These are phyloP conservation scores for Electrona antarctica DNA, from an alignment of 2,113 vertebrate genomes.

Conservation along the genomic window DNA sequence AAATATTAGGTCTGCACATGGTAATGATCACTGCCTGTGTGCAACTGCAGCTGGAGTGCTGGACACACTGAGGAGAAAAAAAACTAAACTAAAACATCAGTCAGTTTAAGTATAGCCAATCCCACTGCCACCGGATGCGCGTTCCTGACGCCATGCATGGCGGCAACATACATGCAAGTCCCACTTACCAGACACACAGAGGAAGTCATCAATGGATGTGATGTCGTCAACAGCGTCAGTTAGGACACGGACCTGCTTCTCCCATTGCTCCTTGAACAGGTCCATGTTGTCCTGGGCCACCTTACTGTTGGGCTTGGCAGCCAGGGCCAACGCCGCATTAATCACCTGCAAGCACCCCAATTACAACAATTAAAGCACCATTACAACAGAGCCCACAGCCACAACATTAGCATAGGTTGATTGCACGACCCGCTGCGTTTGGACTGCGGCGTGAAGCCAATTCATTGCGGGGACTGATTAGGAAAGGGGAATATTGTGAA, in stretches of 20 bases:
- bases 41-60: no score
- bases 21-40: no score
- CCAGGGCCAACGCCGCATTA: slow-evolving; percentile 95
- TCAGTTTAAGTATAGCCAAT: not conserved
- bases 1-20: no score
- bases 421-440: slow-evolving; percentile 40
- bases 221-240: slow-evolving; percentile 99
- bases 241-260: slow-evolving; percentile 95
- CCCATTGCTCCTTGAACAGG: slow-evolving; percentile 98
- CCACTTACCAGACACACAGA: slow-evolving; percentile 94
- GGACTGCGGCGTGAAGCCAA: slow-evolving; percentile 45
- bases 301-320: slow-evolving; percentile 98
- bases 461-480: slow-evolving; percentile 57
- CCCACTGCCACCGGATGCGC: not conserved
- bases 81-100: no score
- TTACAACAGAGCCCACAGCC: slow-evolving; percentile 54
- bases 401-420: slow-evolving; percentile 60
- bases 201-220: slow-evolving; percentile 98
- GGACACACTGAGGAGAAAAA: no score
- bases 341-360: slow-evolving; percentile 89
- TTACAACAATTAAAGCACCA: slow-evolving; percentile 66
- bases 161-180: slow-evolving; percentile 1
- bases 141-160: not conserved
- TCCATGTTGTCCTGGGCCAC: slow-evolving; percentile 99
- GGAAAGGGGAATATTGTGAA: slow-evolving; percentile 39